Evolutionary conservation across 64 coral and sea anemone species (phyloP), one percentile per base, ranked within the genome.

Genomic region (Montipora cactus): DNA sequence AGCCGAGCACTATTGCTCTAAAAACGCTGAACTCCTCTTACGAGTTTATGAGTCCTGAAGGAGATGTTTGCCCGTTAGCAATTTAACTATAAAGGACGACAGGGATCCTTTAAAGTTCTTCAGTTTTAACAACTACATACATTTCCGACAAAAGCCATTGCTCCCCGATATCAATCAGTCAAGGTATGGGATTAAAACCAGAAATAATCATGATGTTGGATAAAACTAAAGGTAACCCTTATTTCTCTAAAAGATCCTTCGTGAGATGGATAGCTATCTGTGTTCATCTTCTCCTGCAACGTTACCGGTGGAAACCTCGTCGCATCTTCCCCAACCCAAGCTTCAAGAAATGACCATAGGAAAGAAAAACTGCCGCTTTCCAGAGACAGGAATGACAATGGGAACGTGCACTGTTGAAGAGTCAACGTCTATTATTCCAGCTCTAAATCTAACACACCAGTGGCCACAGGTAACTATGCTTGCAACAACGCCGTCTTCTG

Each of bases 181-280:
- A 55, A 61, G 5, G 8, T 59, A 28, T 21, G 20, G 64, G 18
- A 18, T 67, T 16, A 7, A 71, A 71, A 71, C 68, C 21, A 8
- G 4, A 71, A 23, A 23, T 23, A 23, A 23, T 23, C 0, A 23
- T 23, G 23, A 23, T 23, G 23, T 23, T 23, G 23, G 23, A 23
- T 23, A 23, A 71, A 20, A 20, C 47, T 71, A 22, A 71, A 71
- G 47, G 5, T 46, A 18, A 14, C 37, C 15, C 50, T 70, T 71
- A 16, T 48, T 49, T 86, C 14, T 49, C 49, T 3, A 37, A 9
- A 44, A 86, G 82, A 86, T 64, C n/a, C 82, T 86, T 4, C 19
- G 22, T 16, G 82, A 86, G 66, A 86, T 86, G 82, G 82, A 86
- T 86, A 86, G 82, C 66, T 86, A 86, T 44, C 61, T 86, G 82